Percentiles rank a stretch among this genome's conserved stretches.
These are phyloP conservation scores for Malurus melanocephalus DNA, from an alignment of 2,113 vertebrate genomes.

Conservation along the genomic window DNA sequence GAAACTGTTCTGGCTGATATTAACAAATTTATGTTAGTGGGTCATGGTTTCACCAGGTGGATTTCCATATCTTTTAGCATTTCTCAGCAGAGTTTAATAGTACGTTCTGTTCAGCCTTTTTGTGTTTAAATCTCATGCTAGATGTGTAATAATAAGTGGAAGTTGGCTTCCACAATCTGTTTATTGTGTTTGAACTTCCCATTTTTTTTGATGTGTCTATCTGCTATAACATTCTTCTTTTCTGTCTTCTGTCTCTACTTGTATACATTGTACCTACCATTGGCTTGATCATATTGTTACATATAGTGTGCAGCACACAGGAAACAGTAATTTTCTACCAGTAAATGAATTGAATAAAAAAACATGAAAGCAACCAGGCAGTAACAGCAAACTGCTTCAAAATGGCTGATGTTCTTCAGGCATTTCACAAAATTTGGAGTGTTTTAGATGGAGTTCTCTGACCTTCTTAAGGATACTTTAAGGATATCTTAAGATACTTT, in stretches of 20 bases:
- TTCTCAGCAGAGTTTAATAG: neutral
- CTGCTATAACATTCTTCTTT: neutral
- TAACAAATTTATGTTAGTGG: neutral
- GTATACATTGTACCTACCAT: neutral
- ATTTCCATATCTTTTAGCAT: neutral
- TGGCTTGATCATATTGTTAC: neutral
- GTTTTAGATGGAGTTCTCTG: neutral
- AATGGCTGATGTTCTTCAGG: neutral
- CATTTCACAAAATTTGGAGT: neutral
- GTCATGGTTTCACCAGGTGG: neutral
- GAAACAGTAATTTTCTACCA: neutral
- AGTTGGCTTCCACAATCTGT: neutral
- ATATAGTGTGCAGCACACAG: neutral
- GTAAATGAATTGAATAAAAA: neutral
- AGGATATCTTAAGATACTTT: neutral
- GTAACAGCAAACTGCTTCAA: neutral
- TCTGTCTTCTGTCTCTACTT: neutral
- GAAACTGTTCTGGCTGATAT: neutral
- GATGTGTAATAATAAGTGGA: neutral
- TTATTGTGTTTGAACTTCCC: neutral
- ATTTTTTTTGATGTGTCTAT: neutral
- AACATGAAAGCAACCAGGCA: neutral
- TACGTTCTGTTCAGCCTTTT: neutral
- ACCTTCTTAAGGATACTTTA: neutral
- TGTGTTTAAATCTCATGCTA: neutral